Evolutionary conservation across 2,888 invertebrate genomes (phyloP), one percentile per base, ranked within the genome.

Genomic region (Cantharis nigra): DNA sequence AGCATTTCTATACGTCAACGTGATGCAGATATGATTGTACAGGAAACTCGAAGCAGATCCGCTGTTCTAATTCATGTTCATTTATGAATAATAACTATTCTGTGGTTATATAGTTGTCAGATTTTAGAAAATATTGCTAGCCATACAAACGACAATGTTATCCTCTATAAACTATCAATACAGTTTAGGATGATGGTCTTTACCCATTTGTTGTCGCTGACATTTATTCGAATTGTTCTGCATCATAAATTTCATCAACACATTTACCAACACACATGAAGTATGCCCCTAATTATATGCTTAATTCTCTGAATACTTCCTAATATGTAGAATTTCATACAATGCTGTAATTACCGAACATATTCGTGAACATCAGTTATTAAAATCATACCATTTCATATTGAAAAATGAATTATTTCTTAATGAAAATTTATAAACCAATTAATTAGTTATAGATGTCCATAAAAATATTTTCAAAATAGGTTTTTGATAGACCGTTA

Each of bases 121-220:
- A 20, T 70, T 20, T 64, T 64, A 62, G 72, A 70, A 78, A 78
- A 78, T 78, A 78, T 78, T 75, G 75, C 75, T 72, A 75, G 30
- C 70, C 77, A 70, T 63, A 70, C 72, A 75, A 63, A 75, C 70
- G 75, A 75, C 72, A 75, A 18, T 71, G 28, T 70, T 72, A 72
- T 75, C 72, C 78, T 72, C 78, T 72, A 75, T 78, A 78, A 75
- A 78, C 65, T 78, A 72, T 75, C 78, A 78, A 78, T 78, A 72
- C 69, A 72, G 72, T 70, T 70, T 72, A 75, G 72, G 65, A 78
- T 72, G 78, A 70, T 69, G 71, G 33, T 26, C 74, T 76, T 78
- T 76, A 70, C 76, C 71, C 71, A 23, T 74, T 78, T 78, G 78
- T 75, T 64, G 63, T 33, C 28, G 70, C 28, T 77, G 71, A 77